A percentile compares a stretch with the other conserved stretches of the same genome.
phyloP scores from a whole-genome alignment of 2,797 vertebrate species.

The Halcyon chelicuti region DNA sequence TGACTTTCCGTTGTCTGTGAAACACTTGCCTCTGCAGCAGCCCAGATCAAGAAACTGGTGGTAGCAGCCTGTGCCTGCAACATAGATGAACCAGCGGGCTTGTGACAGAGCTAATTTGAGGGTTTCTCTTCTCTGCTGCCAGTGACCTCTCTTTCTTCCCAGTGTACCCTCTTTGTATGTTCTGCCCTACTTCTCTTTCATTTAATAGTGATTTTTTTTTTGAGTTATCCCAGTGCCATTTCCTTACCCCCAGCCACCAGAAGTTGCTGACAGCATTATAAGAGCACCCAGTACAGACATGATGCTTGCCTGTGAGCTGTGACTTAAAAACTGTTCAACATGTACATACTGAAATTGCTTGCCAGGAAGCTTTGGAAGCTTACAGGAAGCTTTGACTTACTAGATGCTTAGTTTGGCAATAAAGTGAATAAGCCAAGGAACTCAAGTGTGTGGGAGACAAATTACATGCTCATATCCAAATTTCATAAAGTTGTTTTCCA shows the following conservation, averaged over 20 bases:
- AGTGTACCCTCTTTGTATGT: not conserved
- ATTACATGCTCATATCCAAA: constrained; percentile 14
- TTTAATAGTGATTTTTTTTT: not conserved
- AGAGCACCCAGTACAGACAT: not conserved
- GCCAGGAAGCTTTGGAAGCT: constrained; percentile 25
- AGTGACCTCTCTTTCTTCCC: not conserved
- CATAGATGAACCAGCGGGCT: accelerated
- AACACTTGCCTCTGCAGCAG: not conserved
- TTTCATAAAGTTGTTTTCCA: constrained; percentile 43
- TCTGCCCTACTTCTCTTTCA: not conserved
- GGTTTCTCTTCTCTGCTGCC: not conserved
- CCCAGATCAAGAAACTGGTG: not conserved
- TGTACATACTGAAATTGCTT: not conserved
- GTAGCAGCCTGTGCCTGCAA: not conserved
- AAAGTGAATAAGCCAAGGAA: constrained; percentile 21
- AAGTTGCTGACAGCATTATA: not conserved
- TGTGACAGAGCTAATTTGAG: not conserved
- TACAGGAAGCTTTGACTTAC: not conserved
- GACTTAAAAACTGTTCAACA: not conserved
- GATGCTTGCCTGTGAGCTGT: not conserved
- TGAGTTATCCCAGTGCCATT: not conserved
- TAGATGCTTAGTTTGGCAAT: constrained; percentile 48
- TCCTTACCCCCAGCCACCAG: not conserved
- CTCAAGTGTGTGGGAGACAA: constrained; percentile 22
- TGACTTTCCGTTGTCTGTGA: not conserved